Percentiles rank a stretch among this genome's conserved stretches.
phyloP scores from a whole-genome alignment of 2,113 vertebrate species.

The Pica pica region DNA sequence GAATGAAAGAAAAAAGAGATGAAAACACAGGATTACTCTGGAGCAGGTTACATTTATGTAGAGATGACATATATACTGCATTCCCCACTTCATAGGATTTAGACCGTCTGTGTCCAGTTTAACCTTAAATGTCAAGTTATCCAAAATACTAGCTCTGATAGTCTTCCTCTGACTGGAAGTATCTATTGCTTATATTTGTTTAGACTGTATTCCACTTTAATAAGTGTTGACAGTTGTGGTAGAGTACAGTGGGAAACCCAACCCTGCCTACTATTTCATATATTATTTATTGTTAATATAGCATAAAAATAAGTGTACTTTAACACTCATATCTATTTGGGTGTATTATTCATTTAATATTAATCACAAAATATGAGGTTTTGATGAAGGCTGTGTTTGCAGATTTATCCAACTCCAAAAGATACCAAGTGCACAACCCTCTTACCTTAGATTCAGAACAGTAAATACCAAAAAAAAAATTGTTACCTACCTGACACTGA shows the following conservation, averaged over 20 bases:
- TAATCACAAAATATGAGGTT: not conserved
- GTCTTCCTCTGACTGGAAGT: not conserved
- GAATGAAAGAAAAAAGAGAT: not conserved
- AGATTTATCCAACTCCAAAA: not conserved
- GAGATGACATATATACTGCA: not conserved
- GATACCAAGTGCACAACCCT: not conserved
- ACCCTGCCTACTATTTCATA: not conserved
- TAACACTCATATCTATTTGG: not conserved
- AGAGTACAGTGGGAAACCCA: not conserved
- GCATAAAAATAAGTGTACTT: not conserved
- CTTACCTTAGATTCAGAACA: not conserved
- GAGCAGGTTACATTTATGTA: not conserved
- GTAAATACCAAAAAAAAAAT: not conserved
- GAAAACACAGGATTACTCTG: not conserved
- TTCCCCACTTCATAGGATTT: not conserved
- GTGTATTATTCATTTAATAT: not conserved
- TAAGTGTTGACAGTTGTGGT: not conserved
- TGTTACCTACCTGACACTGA: not conserved
- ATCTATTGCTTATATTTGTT: not conserved
- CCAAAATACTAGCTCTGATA: not conserved
- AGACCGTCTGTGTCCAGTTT: not conserved
- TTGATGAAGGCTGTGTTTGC: not conserved
- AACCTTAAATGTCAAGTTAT: not conserved
- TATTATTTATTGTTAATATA: not conserved
- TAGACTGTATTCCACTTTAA: not conserved